phyloP scores from a whole-genome alignment of 2,113 vertebrate species.

The Plecotus auritus region DNA sequence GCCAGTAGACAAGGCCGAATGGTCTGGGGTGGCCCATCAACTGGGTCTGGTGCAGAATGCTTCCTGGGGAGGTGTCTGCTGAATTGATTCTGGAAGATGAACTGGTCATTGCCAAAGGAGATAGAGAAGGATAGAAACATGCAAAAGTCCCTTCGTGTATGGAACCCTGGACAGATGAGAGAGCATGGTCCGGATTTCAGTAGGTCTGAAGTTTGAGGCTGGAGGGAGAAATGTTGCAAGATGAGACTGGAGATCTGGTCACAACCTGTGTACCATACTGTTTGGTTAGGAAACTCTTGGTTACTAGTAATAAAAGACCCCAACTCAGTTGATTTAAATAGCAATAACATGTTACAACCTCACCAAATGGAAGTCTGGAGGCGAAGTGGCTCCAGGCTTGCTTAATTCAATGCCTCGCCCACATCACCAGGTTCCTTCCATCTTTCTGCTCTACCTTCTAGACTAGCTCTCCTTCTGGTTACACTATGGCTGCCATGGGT shows the following conservation, averaged over 20 bases:
- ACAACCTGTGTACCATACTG: not conserved
- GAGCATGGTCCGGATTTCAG: not conserved
- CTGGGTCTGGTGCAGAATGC: not conserved
- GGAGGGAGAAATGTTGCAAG: not conserved
- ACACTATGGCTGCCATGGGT: not conserved
- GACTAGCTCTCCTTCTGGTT: not conserved
- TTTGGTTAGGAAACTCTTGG: not conserved
- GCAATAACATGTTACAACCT: not conserved
- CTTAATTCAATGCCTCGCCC: not conserved
- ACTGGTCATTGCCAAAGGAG: not conserved
- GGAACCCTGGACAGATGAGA: not conserved
- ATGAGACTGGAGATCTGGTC: not conserved
- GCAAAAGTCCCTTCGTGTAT: not conserved
- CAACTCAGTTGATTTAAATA: not conserved
- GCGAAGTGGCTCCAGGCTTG: not conserved
- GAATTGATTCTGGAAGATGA: not conserved
- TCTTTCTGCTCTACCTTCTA: not conserved
- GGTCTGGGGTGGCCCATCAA: not conserved
- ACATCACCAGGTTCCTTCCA: not conserved
- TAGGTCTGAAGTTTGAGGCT: not conserved
- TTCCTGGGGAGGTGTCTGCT: not conserved
- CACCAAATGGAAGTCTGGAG: not conserved
- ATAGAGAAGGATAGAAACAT: not conserved
- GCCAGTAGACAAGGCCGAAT: not conserved
- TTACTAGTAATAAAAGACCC: not conserved